These are phyloP conservation scores for Drosophila repleta DNA, from an alignment of 1,140 invertebrate genomes.

Conservation along the genomic window DNA sequence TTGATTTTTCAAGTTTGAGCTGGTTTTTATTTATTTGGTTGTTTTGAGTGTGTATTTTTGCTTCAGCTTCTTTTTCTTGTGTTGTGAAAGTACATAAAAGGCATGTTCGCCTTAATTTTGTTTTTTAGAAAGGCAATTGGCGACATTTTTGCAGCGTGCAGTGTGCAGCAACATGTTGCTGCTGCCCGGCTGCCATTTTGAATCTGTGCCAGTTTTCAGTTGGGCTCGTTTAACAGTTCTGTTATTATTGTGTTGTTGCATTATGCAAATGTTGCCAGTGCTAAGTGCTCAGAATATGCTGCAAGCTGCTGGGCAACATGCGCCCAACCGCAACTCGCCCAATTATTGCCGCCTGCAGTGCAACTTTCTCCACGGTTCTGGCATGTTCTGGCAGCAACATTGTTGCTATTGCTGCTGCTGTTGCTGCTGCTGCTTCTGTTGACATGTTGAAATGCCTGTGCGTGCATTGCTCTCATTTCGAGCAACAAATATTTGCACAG, in stretches of 20 bases:
- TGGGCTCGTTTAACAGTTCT: slow-evolving; percentile 26
- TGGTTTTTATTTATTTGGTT: slow-evolving; percentile 38
- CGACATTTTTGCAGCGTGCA: slow-evolving; percentile 50
- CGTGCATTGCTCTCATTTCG: slow-evolving; percentile 77
- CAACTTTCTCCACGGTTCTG: slow-evolving; percentile 66
- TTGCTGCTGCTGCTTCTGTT: slow-evolving; percentile 27
- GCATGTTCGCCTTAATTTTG: slow-evolving; percentile 20
- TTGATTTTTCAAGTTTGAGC: slow-evolving; percentile 38
- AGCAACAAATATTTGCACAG: slow-evolving; percentile 73
- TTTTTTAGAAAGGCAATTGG: slow-evolving; percentile 75
- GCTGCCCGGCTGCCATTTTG: slow-evolving; percentile 40
- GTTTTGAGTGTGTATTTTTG: slow-evolving; percentile 14
- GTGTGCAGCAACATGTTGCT: slow-evolving; percentile 46
- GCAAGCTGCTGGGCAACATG: slow-evolving; percentile 1
- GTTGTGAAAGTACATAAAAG: slow-evolving; percentile 62
- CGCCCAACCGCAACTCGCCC: slow-evolving; percentile 27
- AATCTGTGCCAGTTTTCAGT: slow-evolving; percentile 55
- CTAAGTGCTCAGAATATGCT: slow-evolving; percentile 55
- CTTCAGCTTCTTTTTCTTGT: slow-evolving; percentile 13
- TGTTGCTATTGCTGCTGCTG: slow-evolving; percentile 32
- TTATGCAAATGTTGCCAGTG: slow-evolving; percentile 53
- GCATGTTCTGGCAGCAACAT: slow-evolving; percentile 62
- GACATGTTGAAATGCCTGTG: slow-evolving; percentile 75
- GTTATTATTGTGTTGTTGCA: slow-evolving; percentile 29
- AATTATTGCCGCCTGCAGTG: slow-evolving; percentile 37